Evolutionary conservation across 2,113 vertebrate genomes (phyloP).

Genomic region (Ammodramus savannarum): DNA sequence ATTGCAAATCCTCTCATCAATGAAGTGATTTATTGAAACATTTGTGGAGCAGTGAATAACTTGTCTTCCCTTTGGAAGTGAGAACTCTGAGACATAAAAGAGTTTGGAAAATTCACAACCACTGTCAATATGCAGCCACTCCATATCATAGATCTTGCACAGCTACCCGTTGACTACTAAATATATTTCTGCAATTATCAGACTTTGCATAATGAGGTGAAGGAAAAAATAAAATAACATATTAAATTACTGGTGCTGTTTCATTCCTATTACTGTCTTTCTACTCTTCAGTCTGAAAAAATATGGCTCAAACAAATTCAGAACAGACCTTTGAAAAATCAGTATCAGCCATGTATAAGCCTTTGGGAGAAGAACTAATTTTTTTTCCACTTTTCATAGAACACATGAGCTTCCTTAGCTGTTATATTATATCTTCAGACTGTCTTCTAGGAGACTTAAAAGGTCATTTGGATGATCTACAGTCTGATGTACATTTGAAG

Average conservation of each 20-base stretch:
- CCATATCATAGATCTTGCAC: neutral
- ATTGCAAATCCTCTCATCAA: constrained; percentile 25
- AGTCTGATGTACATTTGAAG: neutral
- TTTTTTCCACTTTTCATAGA: neutral
- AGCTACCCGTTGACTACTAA: neutral
- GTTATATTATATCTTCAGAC: neutral
- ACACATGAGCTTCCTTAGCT: neutral
- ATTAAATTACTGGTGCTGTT: neutral
- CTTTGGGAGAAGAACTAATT: neutral
- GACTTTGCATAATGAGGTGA: neutral
- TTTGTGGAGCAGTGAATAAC: neutral
- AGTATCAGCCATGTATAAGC: neutral
- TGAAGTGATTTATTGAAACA: constrained; percentile 3
- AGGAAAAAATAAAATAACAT: neutral
- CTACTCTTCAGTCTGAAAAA: neutral
- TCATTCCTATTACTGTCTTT: neutral
- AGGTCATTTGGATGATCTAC: neutral
- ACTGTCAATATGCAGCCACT: neutral
- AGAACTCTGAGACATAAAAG: neutral
- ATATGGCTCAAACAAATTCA: neutral
- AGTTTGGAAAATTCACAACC: neutral
- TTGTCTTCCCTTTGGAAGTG: neutral
- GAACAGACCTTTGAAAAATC: neutral
- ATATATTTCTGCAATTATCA: neutral
- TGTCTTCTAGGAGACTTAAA: neutral